phyloP scores from a whole-genome alignment of 2,888 invertebrate species.

The Drosophila formosana region DNA sequence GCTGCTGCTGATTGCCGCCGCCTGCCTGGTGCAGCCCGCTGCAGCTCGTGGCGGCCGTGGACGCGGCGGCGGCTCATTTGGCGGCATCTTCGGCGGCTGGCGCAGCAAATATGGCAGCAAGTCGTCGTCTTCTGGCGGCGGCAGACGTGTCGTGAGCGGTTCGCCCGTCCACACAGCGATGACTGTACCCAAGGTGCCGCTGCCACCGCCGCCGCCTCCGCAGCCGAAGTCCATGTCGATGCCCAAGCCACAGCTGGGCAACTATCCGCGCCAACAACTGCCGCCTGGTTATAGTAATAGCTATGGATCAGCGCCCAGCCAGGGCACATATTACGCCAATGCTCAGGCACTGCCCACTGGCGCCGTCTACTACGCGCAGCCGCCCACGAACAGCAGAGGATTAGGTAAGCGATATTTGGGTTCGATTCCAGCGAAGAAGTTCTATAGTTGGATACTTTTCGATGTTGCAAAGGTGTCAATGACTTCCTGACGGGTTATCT shows the following conservation, averaged over 20 bases:
- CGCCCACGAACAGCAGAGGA: constrained; percentile 58
- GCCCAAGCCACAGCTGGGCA: constrained; percentile 46
- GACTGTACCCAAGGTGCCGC: constrained; percentile 63
- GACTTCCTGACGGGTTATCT: constrained; percentile 72
- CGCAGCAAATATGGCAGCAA: constrained; percentile 81
- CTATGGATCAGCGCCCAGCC: constrained; percentile 34
- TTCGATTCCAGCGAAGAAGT: neutral
- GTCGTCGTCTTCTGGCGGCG: constrained; percentile 67
- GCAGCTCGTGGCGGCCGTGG: constrained; percentile 80
- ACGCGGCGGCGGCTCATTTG: constrained; percentile 81
- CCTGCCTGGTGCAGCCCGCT: constrained; percentile 42
- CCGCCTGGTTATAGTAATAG: constrained; percentile 53
- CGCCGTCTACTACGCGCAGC: constrained; percentile 77
- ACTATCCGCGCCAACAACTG: constrained; percentile 71
- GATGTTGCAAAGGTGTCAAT: constrained; percentile 21
- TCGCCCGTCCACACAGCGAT: constrained; percentile 73
- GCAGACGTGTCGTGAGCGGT: constrained; percentile 72
- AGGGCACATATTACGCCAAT: constrained; percentile 72
- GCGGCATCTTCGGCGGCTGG: constrained; percentile 81
- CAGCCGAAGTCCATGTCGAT: constrained; percentile 41
- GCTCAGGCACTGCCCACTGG: constrained; percentile 75
- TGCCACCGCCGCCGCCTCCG: constrained; percentile 59
- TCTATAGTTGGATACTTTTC: neutral
- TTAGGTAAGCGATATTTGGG: constrained; percentile 64
- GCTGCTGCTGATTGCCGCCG: constrained; percentile 50